Base-by-base conservation (phyloP, 2,888 invertebrate genomes). In the Abrostola triplasia region DNA sequence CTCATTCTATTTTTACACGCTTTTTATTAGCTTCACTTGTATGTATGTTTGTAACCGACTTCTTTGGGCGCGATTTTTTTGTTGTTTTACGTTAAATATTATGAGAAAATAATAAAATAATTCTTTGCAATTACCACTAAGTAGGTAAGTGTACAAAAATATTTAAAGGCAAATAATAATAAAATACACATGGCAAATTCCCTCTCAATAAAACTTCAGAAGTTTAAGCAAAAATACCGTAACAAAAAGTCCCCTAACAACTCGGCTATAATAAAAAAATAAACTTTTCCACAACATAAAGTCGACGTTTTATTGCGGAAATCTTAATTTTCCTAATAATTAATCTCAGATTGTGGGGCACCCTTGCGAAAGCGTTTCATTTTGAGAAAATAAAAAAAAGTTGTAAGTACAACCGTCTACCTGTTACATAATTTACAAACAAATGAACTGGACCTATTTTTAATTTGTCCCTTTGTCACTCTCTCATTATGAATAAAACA, bases 241-340 rank as follows among this genome's bases (percentile, higher is more conserved):
- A n/a, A 4, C 37, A 42, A 61, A 72, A 60, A 59, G 44, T 65
- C 64, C 56, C 49, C 59, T 48, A 63, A 64, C 49, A 60, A 65
- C 50, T 49, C 47, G 7, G 50, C 41, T 13, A 48, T 66, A 66
- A 64, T 67, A 65, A 70, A 62, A 70, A 67, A 63, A 61, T 47
- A 70, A 57, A 64, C 53, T 68, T 65, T 67, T 73, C 64, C 59
- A 60, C 64, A 62, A 57, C 67, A 61, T 72, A 67, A 76, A 71
- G 47, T 69, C 52, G 42, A 44, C 59, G 44, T 74, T 73, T 80
- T 76, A 69, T 70, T 71, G 51, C 62, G 57, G 50, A 79, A 80
- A 73, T 77, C 78, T 76, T 74, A 77, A 79, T 83, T 78, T 80
- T 79, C 69, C 72, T 78, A 79, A 78, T 81, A 79, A 83, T 83